These are phyloP conservation scores for Drepana arcuata DNA, from an alignment of 1,140 invertebrate species.

Conservation along the genomic window DNA sequence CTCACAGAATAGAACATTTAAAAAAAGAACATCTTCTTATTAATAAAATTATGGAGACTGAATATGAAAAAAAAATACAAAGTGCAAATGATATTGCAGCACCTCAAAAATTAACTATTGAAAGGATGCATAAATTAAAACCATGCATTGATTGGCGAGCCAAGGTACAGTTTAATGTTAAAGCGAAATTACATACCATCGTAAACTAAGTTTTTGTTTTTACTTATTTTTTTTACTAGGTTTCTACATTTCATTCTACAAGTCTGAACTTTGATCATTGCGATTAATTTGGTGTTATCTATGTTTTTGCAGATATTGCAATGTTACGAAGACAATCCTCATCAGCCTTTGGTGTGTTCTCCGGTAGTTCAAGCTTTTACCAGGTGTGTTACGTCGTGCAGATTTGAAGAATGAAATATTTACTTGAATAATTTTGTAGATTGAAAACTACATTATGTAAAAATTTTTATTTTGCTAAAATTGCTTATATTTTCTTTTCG, in stretches of 20 bases:
- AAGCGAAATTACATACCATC: too few relatives aligned
- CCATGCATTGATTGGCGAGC: constrained; percentile 45
- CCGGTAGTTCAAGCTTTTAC: constrained; percentile 44
- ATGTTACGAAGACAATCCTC: constrained; percentile 59
- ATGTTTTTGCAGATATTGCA: constrained; percentile 53
- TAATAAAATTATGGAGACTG: constrained; percentile 50
- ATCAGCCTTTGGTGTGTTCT: constrained; percentile 49
- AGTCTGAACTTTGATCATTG: too few relatives aligned
- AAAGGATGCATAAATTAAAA: constrained; percentile 45
- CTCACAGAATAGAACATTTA: constrained; percentile 41
- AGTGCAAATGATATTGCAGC: constrained; percentile 27
- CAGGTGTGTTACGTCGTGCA: constrained; percentile 42
- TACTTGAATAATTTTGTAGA: too few relatives aligned
- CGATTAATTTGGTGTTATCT: too few relatives aligned
- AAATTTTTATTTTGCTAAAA: neutral
- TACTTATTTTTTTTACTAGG: too few relatives aligned
- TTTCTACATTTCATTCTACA: too few relatives aligned
- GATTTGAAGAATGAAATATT: constrained; percentile 28
- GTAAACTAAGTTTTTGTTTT: too few relatives aligned
- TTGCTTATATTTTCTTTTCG: constrained; percentile 2
- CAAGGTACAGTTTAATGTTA: constrained; percentile 44
- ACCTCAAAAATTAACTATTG: constrained; percentile 24
- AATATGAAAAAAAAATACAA: constrained; percentile 48
- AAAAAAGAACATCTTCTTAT: constrained; percentile 52
- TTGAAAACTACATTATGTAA: too few relatives aligned